Conservation (phyloP, 2,888 invertebrate species). For the Acleris literana region DNA sequence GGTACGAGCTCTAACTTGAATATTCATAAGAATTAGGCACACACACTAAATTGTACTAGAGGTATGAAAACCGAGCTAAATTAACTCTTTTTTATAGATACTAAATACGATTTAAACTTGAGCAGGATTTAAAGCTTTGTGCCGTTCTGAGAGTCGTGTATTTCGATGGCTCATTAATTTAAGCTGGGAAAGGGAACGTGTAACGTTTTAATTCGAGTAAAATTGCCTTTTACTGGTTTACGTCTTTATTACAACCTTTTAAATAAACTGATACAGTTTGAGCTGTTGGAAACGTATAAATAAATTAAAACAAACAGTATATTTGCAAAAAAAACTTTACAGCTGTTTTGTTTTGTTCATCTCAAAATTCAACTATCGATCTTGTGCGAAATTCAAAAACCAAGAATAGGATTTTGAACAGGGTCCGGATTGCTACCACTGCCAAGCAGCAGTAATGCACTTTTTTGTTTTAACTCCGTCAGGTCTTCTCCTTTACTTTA, state of each 20-base stretch:
- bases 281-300: too few relatives aligned
- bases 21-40: neutral
- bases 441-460: too few relatives aligned
- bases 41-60: neutral
- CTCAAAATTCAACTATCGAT: too few relatives aligned
- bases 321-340: too few relatives aligned
- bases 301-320: too few relatives aligned
- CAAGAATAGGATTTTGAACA: too few relatives aligned
- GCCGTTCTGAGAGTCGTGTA: slow-evolving; percentile 39
- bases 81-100: slow-evolving; percentile 17
- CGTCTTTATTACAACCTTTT: slow-evolving; percentile 5
- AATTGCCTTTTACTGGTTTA: slow-evolving; percentile 19
- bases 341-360: too few relatives aligned
- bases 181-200: slow-evolving; percentile 42
- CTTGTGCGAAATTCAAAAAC: too few relatives aligned
- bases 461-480: too few relatives aligned
- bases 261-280: neutral
- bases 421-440: too few relatives aligned
- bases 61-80: neutral
- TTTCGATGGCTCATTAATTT: slow-evolving; percentile 47
- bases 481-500: too few relatives aligned
- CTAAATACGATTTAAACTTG: slow-evolving; percentile 29
- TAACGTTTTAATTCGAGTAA: slow-evolving; percentile 35
- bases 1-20: slow-evolving; percentile 13
- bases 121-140: slow-evolving; percentile 35